These are phyloP conservation scores for Oligia fasciuncula DNA, from an alignment of 2,888 invertebrate species.

Conservation along the genomic window DNA sequence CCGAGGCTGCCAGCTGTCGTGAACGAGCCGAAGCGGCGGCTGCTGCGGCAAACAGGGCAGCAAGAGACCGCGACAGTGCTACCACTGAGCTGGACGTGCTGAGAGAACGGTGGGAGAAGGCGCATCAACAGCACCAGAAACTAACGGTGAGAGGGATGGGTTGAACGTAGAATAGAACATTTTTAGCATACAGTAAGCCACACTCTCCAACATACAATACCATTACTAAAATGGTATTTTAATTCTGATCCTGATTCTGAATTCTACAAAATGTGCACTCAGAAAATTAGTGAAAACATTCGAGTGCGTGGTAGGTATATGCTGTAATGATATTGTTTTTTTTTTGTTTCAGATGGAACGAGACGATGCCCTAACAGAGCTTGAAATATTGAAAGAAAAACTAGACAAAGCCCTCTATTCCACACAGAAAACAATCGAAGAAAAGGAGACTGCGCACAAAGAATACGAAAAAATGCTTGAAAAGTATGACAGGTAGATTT, in stretches of 20 bases:
- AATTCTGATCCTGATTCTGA: background rate
- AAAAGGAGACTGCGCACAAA: slow-evolving; percentile 96
- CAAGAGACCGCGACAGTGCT: slow-evolving; percentile 95
- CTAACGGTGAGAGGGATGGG: slow-evolving; percentile 90
- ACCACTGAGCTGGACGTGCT: slow-evolving; percentile 96
- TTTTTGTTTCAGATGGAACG: slow-evolving; percentile 92
- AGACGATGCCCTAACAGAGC: slow-evolving; percentile 95
- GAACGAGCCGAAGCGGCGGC: slow-evolving; percentile 95
- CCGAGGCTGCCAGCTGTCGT: slow-evolving; percentile 94
- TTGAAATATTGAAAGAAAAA: slow-evolving; percentile 96
- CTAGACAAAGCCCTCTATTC: slow-evolving; percentile 96
- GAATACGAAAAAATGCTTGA: slow-evolving; percentile 98
- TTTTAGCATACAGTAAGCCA: background rate
- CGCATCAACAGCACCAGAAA: slow-evolving; percentile 95
- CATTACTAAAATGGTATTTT: background rate
- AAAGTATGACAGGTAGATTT: slow-evolving; percentile 95
- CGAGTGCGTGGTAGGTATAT: background rate
- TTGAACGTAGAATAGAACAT: background rate
- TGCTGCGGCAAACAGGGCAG: slow-evolving; percentile 94
- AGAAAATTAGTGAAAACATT: background rate
- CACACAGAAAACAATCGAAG: slow-evolving; percentile 95
- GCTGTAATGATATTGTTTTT: background rate
- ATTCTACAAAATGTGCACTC: background rate
- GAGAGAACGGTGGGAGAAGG: slow-evolving; percentile 96
- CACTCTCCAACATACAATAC: background rate